Base-by-base conservation (phyloP, 2,113 vertebrate genomes). In the Sporophila hypoxantha region DNA sequence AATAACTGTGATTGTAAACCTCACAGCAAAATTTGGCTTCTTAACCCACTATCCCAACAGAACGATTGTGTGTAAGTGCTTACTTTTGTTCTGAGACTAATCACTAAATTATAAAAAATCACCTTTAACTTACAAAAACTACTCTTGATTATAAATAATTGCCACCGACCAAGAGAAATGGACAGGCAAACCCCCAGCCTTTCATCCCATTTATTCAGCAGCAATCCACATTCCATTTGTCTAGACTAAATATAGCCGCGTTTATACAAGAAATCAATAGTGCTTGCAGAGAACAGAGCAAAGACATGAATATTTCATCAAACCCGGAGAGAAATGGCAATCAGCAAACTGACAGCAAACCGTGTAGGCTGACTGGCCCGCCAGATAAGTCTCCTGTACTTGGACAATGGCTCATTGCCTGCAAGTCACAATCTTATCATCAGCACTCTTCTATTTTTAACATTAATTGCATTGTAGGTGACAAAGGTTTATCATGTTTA, bases 241-340 rank as follows among this genome's bases (percentile, higher is more conserved):
- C 97, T 97, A 97, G 97, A 97, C 98, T 99, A 98, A 98, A 98
- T 98, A 98, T 98, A 98, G 97, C 95, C 49, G 16, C 96, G 95
- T 97, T 98, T 98, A 98, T 96, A 98, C 97, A 98, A 98, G 97
- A 98, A 98, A 98, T 98, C 97, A 98, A 98, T 97, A 97, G 96
- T 95, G 95, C 96, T 97, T 96, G 95, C 95, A 96, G 94, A 95
- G 95, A 97, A 96, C 96, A 96, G 96, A 98, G 97, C 95, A 96
- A 90, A 96, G 96, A 95, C 97, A 97, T 97, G 96, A 97, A 97
- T 97, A 97, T 98, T 98, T 98, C 96, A 98, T 98, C 97, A 96
- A 96, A 97, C 90, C 90, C 41, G 5, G 94, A 96, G 93, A 97
- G 90, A 93, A 97, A 96, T 66, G 86, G 96, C 96, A 97, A 97